Percentiles rank a stretch among this genome's conserved stretches.
Conservation (phyloP, 30 jellyfish, hydroid and myxozoan species). For the Aurelia aurita complex sp. Pacific region DNA sequence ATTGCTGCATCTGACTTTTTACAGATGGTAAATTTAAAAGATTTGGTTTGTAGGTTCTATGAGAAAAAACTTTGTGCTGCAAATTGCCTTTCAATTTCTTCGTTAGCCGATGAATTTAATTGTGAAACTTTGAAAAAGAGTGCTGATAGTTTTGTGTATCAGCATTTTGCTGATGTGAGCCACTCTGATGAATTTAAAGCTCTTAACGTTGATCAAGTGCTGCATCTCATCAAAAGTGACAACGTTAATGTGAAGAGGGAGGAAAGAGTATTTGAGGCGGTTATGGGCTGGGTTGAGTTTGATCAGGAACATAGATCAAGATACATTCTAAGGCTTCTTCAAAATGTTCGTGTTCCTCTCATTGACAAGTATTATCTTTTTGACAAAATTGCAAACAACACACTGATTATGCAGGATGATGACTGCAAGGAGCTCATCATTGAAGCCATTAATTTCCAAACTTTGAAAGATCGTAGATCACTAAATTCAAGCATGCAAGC, state of each 20-base stretch:
- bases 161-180: conserved; percentile 86
- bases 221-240: conserved; percentile 66
- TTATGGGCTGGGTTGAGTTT: conserved; percentile 80
- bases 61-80: conserved; percentile 90
- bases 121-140: conserved; percentile 80
- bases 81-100: conserved; percentile 91
- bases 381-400: conserved; percentile 78
- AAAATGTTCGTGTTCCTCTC: conserved; percentile 77
- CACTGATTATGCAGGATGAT: conserved; percentile 48
- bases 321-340: conserved; percentile 44
- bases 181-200: conserved; percentile 85
- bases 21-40: conserved; percentile 84
- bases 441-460: conserved; percentile 68
- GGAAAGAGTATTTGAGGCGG: conserved; percentile 83
- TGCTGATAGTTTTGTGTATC: conserved; percentile 80
- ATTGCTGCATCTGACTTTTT: conserved; percentile 92
- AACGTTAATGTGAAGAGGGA: conserved; percentile 76
- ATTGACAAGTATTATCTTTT: conserved; percentile 77
- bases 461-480: conserved; percentile 77
- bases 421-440: conserved; percentile 57
- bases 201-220: conserved; percentile 71
- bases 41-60: conserved; percentile 90
- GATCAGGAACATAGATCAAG: conserved; percentile 50
- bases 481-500: conserved; percentile 5
- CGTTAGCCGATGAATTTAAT: conserved; percentile 94